Conservation (phyloP, 1,140 invertebrate species). For the Akabosia matsudoensis region DNA sequence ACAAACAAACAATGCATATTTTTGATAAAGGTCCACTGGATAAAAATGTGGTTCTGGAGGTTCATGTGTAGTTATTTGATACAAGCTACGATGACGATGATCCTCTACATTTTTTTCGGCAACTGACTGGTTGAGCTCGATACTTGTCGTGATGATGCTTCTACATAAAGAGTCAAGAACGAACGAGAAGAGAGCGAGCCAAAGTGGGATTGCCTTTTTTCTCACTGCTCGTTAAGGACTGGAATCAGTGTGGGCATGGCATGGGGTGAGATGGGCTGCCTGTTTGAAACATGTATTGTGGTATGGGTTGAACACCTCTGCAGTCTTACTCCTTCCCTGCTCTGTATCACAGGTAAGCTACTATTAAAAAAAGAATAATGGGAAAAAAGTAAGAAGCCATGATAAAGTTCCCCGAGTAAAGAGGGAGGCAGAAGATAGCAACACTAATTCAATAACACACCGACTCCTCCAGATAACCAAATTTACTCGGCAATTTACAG, state of each 20-base stretch:
- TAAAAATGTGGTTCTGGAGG: too few relatives aligned
- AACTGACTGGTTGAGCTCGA: slow-evolving; percentile 14
- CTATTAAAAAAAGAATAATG: neutral
- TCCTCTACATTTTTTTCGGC: neutral
- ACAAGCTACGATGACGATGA: neutral
- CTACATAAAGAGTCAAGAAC: neutral
- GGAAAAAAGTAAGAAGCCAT: neutral
- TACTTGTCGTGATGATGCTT: slow-evolving; percentile 9
- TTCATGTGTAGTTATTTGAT: neutral
- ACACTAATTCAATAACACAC: neutral
- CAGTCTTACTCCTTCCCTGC: neutral
- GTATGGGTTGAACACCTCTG: neutral
- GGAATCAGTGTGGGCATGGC: slow-evolving; percentile 16
- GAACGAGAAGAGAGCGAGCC: slow-evolving; percentile 1
- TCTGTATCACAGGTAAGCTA: neutral
- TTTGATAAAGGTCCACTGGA: too few relatives aligned
- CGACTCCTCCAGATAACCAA: neutral
- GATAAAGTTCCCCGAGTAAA: neutral
- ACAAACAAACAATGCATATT: too few relatives aligned
- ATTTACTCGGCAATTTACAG: neutral
- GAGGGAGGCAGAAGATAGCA: neutral
- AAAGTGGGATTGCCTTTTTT: slow-evolving; percentile 13
- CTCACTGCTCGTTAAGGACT: neutral
- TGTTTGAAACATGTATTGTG: neutral
- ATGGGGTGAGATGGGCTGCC: slow-evolving; percentile 10